Conservation (phyloP, 2,888 invertebrate genomes). For the Augiades crinisus region DNA sequence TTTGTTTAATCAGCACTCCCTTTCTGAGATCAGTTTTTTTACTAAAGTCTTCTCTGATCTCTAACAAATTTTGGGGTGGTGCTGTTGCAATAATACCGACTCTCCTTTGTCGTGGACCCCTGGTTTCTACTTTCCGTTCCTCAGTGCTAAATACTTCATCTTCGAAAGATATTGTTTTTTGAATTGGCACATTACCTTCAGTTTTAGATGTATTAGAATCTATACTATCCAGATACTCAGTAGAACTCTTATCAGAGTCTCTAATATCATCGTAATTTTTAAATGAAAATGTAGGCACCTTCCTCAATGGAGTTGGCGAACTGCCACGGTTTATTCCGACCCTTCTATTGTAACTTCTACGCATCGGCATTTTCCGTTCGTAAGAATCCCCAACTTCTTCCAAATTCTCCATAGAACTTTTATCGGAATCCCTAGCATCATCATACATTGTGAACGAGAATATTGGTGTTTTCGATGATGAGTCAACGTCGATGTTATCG, state of each 20-base stretch:
- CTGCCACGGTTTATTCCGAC: neutral
- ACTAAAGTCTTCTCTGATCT: conserved; percentile 2
- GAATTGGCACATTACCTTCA: conserved; percentile 28
- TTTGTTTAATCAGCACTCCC: conserved; percentile 52
- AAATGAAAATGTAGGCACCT: conserved; percentile 3
- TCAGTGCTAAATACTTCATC: conserved; percentile 4
- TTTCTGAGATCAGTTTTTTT: conserved; percentile 51
- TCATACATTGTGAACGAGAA: neutral
- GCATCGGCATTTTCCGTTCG: neutral
- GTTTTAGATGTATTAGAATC: neutral
- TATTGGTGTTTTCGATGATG: neutral
- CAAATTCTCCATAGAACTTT: neutral
- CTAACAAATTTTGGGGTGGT: conserved; percentile 34
- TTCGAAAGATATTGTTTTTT: conserved; percentile 50
- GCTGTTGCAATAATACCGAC: conserved; percentile 44
- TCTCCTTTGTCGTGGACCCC: conserved; percentile 45
- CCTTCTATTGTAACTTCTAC: neutral
- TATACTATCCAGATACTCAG: conserved; percentile 1
- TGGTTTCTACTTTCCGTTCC: conserved; percentile 21
- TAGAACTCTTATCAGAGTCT: neutral
- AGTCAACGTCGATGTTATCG: neutral
- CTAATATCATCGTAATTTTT: neutral
- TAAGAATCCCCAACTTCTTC: conserved; percentile 3
- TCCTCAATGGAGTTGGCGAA: neutral
- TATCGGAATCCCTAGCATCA: neutral